phyloP scores from a whole-genome alignment of 2,797 vertebrate genomes.

The Neoniphon sammara region DNA sequence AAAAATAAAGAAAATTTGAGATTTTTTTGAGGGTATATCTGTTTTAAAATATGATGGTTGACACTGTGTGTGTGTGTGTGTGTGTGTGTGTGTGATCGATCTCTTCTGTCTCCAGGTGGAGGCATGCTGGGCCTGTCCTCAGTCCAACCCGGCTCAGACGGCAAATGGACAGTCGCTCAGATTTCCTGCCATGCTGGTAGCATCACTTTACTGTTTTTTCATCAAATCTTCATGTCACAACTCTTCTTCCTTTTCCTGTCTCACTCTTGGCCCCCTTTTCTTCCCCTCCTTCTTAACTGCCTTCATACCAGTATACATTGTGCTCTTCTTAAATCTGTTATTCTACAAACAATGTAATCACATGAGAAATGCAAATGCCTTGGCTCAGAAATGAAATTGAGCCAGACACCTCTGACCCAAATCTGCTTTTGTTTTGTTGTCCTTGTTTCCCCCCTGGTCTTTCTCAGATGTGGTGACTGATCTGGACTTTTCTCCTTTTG shows the following conservation, averaged over 20 bases:
- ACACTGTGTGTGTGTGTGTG: neutral
- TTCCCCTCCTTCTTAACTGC: neutral
- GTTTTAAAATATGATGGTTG: neutral
- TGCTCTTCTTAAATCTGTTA: conserved; percentile 4
- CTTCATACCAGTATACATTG: neutral
- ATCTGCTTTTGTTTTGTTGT: conserved; percentile 1
- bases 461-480: conserved; percentile 90
- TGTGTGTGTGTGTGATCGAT: conserved; percentile 11
- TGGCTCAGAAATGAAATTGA: conserved; percentile 17
- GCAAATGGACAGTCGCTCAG: conserved; percentile 83
- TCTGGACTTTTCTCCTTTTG: conserved; percentile 95
- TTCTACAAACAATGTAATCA: conserved; percentile 1
- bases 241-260: neutral
- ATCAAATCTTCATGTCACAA: neutral
- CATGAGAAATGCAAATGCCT: conserved; percentile 13
- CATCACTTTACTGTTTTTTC: conserved; percentile 21
- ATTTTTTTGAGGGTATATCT: no score
- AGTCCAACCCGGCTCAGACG: conserved; percentile 80
- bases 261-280: neutral
- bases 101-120: conserved; percentile 81
- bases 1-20: no score
- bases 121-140: conserved; percentile 87
- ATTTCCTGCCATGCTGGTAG: conserved; percentile 93
- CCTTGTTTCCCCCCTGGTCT: conserved; percentile 4
- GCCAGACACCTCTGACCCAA: conserved; percentile 1